Percentiles rank a stretch among this genome's conserved stretches.
These are phyloP conservation scores for Drosophila kurseongensis DNA, from an alignment of 1,140 invertebrate species.

Conservation along the genomic window DNA sequence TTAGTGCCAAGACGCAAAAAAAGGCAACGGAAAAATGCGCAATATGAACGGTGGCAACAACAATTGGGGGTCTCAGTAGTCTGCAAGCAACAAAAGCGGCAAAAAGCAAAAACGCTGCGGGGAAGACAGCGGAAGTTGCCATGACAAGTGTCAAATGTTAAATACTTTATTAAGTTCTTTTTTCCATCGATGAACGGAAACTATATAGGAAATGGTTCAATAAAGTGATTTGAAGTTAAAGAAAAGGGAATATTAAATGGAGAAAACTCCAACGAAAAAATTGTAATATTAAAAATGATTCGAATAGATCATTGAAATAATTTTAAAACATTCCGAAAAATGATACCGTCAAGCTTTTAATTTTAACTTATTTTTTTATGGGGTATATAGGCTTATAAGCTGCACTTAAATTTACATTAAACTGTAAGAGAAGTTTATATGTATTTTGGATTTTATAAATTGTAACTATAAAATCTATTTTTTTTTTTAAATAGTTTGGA, in stretches of 20 bases:
- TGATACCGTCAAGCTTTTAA: no score
- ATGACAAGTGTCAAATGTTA: constrained; percentile 50
- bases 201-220: constrained; percentile 27
- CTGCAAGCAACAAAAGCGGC: constrained; percentile 24
- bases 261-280: not conserved
- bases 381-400: no score
- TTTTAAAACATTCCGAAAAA: no score
- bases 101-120: constrained; percentile 18
- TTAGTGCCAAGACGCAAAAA: constrained; percentile 71
- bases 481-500: no score
- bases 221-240: constrained; percentile 12
- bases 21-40: constrained; percentile 33
- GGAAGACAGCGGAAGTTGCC: constrained; percentile 23
- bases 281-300: no score
- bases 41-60: constrained; percentile 31
- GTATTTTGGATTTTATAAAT: no score
- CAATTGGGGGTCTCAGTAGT: constrained; percentile 20
- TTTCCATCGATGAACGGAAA: constrained; percentile 11
- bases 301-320: no score
- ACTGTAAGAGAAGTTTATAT: no score
- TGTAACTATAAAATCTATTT: no score
- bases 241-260: no score
- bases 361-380: no score
- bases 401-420: no score
- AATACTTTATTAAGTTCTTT: constrained; percentile 42